Percentiles rank a stretch among this genome's conserved stretches.
phyloP scores from a whole-genome alignment of 1,140 invertebrate genomes.

The Uloborus diversus region DNA sequence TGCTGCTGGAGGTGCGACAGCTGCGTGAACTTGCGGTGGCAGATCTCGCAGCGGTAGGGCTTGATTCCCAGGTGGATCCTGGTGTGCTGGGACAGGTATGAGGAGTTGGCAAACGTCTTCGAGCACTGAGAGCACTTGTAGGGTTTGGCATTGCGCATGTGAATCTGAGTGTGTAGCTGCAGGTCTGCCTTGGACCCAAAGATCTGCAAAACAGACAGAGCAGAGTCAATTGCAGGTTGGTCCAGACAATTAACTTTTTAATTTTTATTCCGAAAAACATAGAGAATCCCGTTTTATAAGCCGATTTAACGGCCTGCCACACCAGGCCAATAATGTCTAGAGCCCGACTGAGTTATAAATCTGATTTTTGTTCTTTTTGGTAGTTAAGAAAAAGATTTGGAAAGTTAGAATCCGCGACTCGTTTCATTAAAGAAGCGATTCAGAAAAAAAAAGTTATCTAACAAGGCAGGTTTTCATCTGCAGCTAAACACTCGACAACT shows the following conservation, averaged over 20 bases:
- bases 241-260: neutral
- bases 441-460: conserved; percentile 16
- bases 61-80: conserved; percentile 90
- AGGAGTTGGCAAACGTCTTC: conserved; percentile 98
- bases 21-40: conserved; percentile 98
- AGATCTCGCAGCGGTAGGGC: conserved; percentile 84
- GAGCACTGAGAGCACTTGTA: conserved; percentile 99
- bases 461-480: conserved; percentile 55
- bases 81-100: conserved; percentile 98
- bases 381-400: neutral
- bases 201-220: conserved; percentile 76
- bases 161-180: conserved; percentile 95
- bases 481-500: conserved; percentile 56
- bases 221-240: conserved; percentile 16
- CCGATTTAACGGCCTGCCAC: conserved; percentile 55
- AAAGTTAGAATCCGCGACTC: neutral
- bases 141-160: conserved; percentile 98
- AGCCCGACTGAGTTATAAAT: neutral
- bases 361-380: conserved; percentile 2
- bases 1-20: conserved; percentile 98
- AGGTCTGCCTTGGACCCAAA: conserved; percentile 97
- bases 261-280: neutral
- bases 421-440: neutral
- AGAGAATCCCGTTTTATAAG: too few relatives aligned
- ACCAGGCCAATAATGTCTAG: conserved; percentile 46